Percentiles rank a stretch among this genome's conserved stretches.
These are phyloP conservation scores for Atrichornis clamosus DNA, from an alignment of 2,113 vertebrate species.

Conservation along the genomic window DNA sequence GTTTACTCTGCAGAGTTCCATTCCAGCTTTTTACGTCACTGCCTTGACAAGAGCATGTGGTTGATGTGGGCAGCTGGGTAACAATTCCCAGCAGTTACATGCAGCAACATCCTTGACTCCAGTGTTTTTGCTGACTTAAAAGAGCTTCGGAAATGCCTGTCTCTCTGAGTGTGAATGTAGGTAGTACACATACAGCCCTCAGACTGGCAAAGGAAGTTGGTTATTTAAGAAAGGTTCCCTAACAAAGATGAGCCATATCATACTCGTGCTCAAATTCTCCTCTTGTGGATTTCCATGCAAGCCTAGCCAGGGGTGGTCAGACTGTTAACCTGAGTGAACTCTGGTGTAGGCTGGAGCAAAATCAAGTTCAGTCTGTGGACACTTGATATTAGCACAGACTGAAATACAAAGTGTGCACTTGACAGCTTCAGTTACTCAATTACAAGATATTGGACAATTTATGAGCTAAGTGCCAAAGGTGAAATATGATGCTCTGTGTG, in stretches of 20 bases:
- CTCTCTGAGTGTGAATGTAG: background rate
- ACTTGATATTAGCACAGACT: background rate
- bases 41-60: background rate
- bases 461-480: background rate
- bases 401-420: background rate
- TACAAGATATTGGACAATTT: background rate
- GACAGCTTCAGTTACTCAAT: background rate
- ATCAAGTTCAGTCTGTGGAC: background rate
- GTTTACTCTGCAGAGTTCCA: background rate
- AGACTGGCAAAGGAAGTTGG: background rate
- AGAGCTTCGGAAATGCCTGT: background rate
- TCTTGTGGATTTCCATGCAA: background rate
- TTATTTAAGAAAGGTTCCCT: background rate
- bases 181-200: background rate
- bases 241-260: background rate
- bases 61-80: background rate
- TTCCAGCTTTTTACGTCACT: background rate
- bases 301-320: rapidly evolving
- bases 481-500: background rate
- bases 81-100: background rate
- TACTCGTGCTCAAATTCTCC: background rate
- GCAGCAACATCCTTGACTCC: background rate
- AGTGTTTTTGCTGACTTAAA: background rate
- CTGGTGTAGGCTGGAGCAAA: background rate
- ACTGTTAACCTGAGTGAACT: background rate